phyloP scores from a whole-genome alignment of 2,797 vertebrate genomes.

The Pelochelys cantorii region DNA sequence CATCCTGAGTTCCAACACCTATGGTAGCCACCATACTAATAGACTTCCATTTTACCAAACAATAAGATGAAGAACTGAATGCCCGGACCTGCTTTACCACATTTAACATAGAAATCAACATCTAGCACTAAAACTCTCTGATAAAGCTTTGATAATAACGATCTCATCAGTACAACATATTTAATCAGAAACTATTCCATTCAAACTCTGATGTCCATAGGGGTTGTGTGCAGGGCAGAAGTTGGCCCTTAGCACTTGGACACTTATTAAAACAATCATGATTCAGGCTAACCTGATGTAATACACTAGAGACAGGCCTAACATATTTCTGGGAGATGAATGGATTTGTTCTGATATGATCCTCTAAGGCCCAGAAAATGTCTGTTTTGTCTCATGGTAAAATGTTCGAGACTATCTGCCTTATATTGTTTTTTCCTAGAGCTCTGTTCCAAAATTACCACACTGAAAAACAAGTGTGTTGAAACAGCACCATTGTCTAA shows the following conservation, averaged over 20 bases:
- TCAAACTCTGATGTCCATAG: background rate
- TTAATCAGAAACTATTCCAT: fast-evolving
- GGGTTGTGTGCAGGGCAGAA: background rate
- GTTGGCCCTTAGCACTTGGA: background rate
- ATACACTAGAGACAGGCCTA: background rate
- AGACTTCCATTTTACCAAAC: background rate
- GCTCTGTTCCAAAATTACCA: background rate
- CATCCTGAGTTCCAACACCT: too few species aligned
- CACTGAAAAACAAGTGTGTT: fast-evolving
- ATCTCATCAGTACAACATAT: background rate
- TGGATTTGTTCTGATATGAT: background rate
- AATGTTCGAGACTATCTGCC: fast-evolving
- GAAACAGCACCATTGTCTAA: background rate
- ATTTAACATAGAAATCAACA: background rate
- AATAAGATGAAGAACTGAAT: background rate
- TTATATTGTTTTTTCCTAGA: background rate
- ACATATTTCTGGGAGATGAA: background rate
- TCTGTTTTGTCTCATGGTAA: background rate
- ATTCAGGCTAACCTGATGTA: background rate
- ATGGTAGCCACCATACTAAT: too few species aligned
- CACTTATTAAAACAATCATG: background rate
- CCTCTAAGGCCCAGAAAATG: background rate
- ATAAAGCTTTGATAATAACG: background rate
- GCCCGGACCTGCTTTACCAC: background rate
- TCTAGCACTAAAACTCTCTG: background rate